phyloP scores from a whole-genome alignment of 1,140 invertebrate species.

The Caerostris extrusa region DNA sequence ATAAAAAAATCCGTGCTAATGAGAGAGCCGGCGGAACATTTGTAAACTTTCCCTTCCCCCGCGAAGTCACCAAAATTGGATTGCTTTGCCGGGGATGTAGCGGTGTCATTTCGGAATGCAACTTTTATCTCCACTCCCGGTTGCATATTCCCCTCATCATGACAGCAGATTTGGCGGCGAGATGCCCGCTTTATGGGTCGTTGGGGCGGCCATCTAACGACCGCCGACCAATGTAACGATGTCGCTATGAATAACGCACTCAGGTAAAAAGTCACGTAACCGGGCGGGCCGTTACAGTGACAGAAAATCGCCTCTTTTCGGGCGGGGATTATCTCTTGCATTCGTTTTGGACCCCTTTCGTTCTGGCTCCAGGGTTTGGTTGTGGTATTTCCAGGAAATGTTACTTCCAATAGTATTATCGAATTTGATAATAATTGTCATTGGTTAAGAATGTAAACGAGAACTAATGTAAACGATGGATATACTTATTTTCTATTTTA shows the following conservation, averaged over 20 bases:
- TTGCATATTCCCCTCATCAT: slow-evolving; percentile 65
- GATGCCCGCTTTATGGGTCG: slow-evolving; percentile 69
- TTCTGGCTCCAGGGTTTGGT: neutral
- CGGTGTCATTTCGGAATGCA: slow-evolving; percentile 70
- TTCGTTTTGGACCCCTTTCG: neutral
- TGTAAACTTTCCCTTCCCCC: slow-evolving; percentile 26
- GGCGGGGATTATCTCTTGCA: neutral
- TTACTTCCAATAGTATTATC: too few species aligned
- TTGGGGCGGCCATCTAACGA: slow-evolving; percentile 74
- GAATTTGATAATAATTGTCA: too few species aligned
- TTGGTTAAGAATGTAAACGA: too few species aligned
- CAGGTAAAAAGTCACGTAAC: slow-evolving; percentile 75
- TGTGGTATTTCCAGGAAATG: too few species aligned
- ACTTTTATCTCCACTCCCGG: slow-evolving; percentile 60
- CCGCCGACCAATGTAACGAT: slow-evolving; percentile 70
- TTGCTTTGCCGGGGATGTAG: slow-evolving; percentile 29
- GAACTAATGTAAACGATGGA: too few species aligned
- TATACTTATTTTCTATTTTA: too few species aligned
- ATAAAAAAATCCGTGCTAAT: neutral
- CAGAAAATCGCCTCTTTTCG: slow-evolving; percentile 35
- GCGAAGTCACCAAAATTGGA: slow-evolving; percentile 57
- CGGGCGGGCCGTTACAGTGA: slow-evolving; percentile 58
- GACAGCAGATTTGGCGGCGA: slow-evolving; percentile 24
- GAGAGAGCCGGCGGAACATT: neutral
- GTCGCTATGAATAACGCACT: slow-evolving; percentile 75